These are phyloP conservation scores for Phaonia tiefii DNA, from an alignment of 2,888 invertebrate species.

Conservation along the genomic window DNA sequence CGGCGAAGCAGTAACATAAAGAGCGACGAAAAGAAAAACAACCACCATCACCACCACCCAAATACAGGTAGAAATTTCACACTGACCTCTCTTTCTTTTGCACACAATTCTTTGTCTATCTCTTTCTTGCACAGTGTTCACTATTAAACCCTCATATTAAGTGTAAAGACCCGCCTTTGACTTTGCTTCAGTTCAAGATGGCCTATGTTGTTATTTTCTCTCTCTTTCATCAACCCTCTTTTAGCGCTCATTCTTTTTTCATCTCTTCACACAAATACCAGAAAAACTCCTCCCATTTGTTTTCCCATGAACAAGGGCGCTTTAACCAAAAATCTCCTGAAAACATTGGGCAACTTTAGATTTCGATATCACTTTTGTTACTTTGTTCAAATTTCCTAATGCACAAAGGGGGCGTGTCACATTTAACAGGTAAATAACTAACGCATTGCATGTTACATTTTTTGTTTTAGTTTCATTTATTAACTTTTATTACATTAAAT, in stretches of 20 bases:
- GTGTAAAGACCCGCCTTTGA: slow-evolving; percentile 38
- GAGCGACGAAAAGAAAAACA: slow-evolving; percentile 33
- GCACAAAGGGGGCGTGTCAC: slow-evolving; percentile 1
- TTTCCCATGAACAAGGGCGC: not conserved
- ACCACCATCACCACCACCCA: slow-evolving; percentile 24
- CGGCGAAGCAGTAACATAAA: slow-evolving; percentile 13
- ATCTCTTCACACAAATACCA: too few relatives aligned
- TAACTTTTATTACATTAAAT: slow-evolving; percentile 38
- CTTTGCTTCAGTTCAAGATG: slow-evolving; percentile 73
- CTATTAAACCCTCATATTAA: slow-evolving; percentile 71
- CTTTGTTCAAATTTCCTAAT: slow-evolving; percentile 7
- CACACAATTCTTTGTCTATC: not conserved
- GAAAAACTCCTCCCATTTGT: slow-evolving; percentile 23
- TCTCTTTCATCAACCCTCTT: not conserved
- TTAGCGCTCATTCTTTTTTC: too few relatives aligned
- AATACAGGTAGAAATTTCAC: slow-evolving; percentile 44
- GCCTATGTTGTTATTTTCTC: slow-evolving; percentile 68
- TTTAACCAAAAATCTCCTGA: not conserved
- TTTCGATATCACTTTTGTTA: too few relatives aligned
- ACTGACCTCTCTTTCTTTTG: not conserved
- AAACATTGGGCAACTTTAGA: too few relatives aligned
- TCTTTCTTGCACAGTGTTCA: not conserved
- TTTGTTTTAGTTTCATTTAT: slow-evolving; percentile 36
- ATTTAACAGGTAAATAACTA: not conserved
- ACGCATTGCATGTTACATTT: slow-evolving; percentile 10